phyloP scores from a whole-genome alignment of 2,797 vertebrate genomes.

The Intellagama lesueurii region DNA sequence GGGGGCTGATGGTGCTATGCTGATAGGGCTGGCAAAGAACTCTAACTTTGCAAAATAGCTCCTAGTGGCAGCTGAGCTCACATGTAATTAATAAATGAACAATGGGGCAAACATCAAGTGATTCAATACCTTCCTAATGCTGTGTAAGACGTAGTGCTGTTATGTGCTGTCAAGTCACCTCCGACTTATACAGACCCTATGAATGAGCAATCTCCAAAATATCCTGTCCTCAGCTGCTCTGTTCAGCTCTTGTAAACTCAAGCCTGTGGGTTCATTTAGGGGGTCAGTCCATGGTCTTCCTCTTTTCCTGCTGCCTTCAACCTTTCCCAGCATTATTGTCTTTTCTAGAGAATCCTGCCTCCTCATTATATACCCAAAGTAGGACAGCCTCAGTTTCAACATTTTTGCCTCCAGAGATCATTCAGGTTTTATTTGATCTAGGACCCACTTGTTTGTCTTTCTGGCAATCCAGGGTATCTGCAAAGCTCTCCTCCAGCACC shows the following conservation, averaged over 20 bases:
- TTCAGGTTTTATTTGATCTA: no score
- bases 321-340: no score
- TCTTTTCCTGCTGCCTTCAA: no score
- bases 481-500: no score
- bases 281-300: no score
- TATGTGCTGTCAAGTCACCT: background rate
- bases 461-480: no score
- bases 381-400: no score
- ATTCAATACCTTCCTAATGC: background rate
- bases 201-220: background rate
- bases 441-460: no score
- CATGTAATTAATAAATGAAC: slow-evolving; percentile 29
- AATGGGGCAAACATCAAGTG: background rate
- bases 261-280: no score
- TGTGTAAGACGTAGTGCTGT: background rate
- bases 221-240: background rate
- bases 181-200: background rate
- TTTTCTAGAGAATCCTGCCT: no score
- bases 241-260: background rate
- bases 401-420: no score
- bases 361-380: no score
- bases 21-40: slow-evolving; percentile 38
- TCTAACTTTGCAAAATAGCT: slow-evolving; percentile 24
- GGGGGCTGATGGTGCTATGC: slow-evolving; percentile 37
- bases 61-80: slow-evolving; percentile 24